Conservation (phyloP, 2,797 vertebrate species). For the Poeciliopsis turneri region DNA sequence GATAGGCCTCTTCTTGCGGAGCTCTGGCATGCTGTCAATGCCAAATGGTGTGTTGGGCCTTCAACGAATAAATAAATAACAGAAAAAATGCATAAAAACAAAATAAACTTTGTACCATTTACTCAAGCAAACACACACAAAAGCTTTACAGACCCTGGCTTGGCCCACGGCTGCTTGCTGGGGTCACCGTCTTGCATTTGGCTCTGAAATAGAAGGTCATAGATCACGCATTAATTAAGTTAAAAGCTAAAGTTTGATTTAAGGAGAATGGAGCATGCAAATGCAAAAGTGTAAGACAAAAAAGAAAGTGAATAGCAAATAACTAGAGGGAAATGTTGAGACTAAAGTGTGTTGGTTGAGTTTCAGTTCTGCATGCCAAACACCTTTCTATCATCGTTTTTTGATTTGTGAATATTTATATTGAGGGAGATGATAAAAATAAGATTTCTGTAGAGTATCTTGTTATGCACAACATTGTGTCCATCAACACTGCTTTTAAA, state of each 20-base stretch:
- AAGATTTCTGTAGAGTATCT: not conserved
- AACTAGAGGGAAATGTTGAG: slow-evolving; percentile 1
- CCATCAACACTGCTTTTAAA: not conserved
- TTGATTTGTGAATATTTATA: not conserved
- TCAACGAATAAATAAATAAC: slow-evolving; percentile 31
- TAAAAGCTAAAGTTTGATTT: slow-evolving; percentile 13
- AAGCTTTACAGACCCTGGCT: slow-evolving; percentile 86
- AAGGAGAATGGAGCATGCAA: slow-evolving; percentile 47
- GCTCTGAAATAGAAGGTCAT: slow-evolving; percentile 76
- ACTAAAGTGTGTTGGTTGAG: slow-evolving; percentile 69
- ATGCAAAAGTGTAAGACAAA: slow-evolving; percentile 21
- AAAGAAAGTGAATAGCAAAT: slow-evolving; percentile 21
- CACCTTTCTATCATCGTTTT: slow-evolving; percentile 25
- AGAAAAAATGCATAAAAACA: slow-evolving; percentile 11
- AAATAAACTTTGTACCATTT: not conserved
- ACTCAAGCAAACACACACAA: not conserved
- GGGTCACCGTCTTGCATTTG: slow-evolving; percentile 81
- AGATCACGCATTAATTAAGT: slow-evolving; percentile 41
- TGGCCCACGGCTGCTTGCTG: slow-evolving; percentile 87
- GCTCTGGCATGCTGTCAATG: slow-evolving; percentile 96
- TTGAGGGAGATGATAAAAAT: not conserved
- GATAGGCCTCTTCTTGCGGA: slow-evolving; percentile 91
- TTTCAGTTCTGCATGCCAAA: slow-evolving; percentile 60
- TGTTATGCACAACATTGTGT: not conserved
- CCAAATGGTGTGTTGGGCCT: slow-evolving; percentile 91